These are phyloP conservation scores for Tetragonula clypearis DNA, from an alignment of 1,140 invertebrate genomes.

Conservation along the genomic window DNA sequence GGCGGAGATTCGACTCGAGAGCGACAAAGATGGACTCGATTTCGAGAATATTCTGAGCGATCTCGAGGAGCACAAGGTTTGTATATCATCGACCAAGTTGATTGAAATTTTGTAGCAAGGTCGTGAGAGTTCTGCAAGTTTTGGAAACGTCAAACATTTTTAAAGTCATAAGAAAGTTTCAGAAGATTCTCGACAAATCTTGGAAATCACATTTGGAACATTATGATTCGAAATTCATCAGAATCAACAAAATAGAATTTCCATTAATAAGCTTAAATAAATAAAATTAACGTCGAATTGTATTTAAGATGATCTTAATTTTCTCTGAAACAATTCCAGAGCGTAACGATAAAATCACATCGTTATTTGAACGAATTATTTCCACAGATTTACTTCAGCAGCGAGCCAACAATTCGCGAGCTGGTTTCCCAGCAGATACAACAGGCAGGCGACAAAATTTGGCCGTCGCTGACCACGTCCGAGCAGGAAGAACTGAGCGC, in stretches of 20 bases:
- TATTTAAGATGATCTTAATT: not conserved
- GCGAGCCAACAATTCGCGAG: constrained; percentile 89
- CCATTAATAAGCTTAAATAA: no score
- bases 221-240: not conserved
- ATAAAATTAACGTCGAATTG: not conserved
- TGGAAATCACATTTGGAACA: not conserved
- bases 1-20: constrained; percentile 89
- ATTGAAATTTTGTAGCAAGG: not conserved
- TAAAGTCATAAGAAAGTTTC: no score
- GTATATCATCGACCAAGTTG: not conserved
- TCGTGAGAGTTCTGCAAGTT: no score
- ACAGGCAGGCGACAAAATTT: constrained; percentile 92
- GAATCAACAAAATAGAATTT: not conserved
- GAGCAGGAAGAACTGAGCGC: constrained; percentile 91
- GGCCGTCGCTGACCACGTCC: constrained; percentile 89
- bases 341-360: not conserved
- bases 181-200: no score
- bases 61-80: constrained; percentile 92
- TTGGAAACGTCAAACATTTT: no score
- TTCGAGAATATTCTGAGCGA: constrained; percentile 92
- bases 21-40: constrained; percentile 91
- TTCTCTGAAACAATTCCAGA: no score
- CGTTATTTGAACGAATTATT: not conserved
- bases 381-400: constrained; percentile 88
- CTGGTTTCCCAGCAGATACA: constrained; percentile 91